Conservation (phyloP, 2,113 vertebrate genomes). For the Peucedramus taeniatus region DNA sequence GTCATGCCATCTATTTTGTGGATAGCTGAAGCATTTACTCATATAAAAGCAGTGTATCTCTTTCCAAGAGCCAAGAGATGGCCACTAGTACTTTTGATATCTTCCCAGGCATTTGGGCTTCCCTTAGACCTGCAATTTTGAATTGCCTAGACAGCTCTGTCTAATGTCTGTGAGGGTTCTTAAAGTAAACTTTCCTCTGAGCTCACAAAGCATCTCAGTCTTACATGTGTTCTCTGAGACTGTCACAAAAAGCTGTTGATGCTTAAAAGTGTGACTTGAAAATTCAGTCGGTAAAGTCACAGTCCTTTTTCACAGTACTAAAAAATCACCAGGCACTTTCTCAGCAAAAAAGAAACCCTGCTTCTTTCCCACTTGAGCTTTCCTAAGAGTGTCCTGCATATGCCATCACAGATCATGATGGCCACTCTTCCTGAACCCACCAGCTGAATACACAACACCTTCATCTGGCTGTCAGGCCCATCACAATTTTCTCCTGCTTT, state of each 20-base stretch:
- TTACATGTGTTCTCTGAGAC: background rate
- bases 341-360: background rate
- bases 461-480: background rate
- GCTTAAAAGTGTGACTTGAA: background rate
- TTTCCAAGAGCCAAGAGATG: background rate
- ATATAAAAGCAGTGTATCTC: background rate
- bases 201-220: background rate
- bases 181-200: background rate
- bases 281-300: background rate
- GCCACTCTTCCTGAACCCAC: background rate
- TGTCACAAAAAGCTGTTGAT: background rate
- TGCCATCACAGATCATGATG: rapidly evolving
- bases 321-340: background rate
- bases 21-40: background rate
- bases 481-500: background rate
- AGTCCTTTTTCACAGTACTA: background rate
- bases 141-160: background rate
- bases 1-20: background rate
- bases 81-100: background rate
- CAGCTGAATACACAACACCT: background rate
- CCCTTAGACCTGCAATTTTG: background rate
- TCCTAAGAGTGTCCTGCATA: background rate
- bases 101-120: background rate
- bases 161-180: background rate
- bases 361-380: background rate